A percentile compares a stretch with the other conserved stretches of the same genome.
These are phyloP conservation scores for Artibeus jamaicensis DNA, from an alignment of 2,797 vertebrate species.

Conservation along the genomic window DNA sequence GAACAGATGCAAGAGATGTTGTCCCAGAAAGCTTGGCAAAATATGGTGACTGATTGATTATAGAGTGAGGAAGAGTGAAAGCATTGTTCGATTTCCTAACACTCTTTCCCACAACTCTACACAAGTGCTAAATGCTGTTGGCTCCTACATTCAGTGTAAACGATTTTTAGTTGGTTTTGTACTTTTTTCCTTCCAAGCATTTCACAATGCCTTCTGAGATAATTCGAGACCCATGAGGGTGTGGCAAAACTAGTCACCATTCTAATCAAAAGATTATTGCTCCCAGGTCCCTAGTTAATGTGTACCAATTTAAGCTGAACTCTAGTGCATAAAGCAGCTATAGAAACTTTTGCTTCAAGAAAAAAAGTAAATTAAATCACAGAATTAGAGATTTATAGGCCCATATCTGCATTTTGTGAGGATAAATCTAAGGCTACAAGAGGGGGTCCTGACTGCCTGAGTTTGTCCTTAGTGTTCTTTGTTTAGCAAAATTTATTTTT, in stretches of 20 bases:
- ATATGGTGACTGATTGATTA: background rate
- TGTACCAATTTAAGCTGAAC: background rate
- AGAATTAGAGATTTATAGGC: background rate
- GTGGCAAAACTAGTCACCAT: background rate
- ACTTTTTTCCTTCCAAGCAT: background rate
- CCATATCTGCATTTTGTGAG: background rate
- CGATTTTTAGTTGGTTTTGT: slow-evolving; percentile 15
- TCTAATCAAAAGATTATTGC: slow-evolving; percentile 14
- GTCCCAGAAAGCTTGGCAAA: slow-evolving; percentile 4
- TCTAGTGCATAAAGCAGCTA: background rate
- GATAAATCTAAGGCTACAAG: background rate
- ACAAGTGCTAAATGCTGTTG: background rate
- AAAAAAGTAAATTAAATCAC: background rate
- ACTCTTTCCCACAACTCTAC: background rate
- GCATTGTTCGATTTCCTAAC: slow-evolving; percentile 21
- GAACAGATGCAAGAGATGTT: slow-evolving; percentile 24
- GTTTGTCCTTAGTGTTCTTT: background rate
- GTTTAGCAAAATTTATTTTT: slow-evolving; percentile 24
- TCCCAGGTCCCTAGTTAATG: background rate
- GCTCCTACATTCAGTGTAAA: slow-evolving; percentile 10
- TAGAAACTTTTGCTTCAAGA: background rate
- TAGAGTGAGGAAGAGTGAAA: background rate
- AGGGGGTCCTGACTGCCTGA: background rate
- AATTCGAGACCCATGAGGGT: background rate
- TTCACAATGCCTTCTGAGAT: background rate